Evolutionary conservation across 2,797 vertebrate genomes (phyloP), one percentile per base, ranked within the genome.

Genomic region (Lacerta agilis): DNA sequence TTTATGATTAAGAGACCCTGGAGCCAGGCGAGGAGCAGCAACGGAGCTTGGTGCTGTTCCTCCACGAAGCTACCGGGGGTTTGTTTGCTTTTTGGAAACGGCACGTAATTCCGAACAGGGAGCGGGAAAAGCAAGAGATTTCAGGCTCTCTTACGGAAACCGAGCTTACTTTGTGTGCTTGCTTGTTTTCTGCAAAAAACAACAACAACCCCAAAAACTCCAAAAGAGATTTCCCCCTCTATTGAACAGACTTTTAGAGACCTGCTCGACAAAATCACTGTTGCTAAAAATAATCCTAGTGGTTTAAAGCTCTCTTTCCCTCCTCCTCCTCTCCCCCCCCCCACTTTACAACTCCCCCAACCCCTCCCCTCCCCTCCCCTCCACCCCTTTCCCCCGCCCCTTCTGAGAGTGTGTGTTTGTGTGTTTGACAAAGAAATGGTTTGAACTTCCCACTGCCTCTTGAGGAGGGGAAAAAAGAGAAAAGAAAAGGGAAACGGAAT

Each of bases 351-450:
- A 61, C 58, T 7, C 58, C 58, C 76, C 36, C 82, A 72, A 77
- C n/a, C n/a, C n/a, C n/a, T n/a, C n/a, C n/a, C n/a, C n/a, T n/a
- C 84, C 64, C 79, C 86, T 92, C 94, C 94, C 91, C 94, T 79
- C 92, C 87, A 90, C 64, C 81, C 92, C 94, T 80, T 87, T 88
- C 91, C 92, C 88, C 84, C 90, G 23, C 38, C 72, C 93, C 92
- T 83, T 76, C 93, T 84, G 91, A 91, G 76, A 86, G 85, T 86
- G 92, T 87, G 92, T 88, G 90, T 92, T 91, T 91, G 95, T 91
- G 95, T 93, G 91, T 94, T 93, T 64, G 89, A 95, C 95, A 93
- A 96, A 96, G 95, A 93, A 91, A 69, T 92, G 77, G 94, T 95
- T 95, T 91, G 93, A 93, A 95, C 87, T 94, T 91, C 85, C 89